Conservation (phyloP, 2,797 vertebrate genomes). For the Enteromius viviparus region DNA sequence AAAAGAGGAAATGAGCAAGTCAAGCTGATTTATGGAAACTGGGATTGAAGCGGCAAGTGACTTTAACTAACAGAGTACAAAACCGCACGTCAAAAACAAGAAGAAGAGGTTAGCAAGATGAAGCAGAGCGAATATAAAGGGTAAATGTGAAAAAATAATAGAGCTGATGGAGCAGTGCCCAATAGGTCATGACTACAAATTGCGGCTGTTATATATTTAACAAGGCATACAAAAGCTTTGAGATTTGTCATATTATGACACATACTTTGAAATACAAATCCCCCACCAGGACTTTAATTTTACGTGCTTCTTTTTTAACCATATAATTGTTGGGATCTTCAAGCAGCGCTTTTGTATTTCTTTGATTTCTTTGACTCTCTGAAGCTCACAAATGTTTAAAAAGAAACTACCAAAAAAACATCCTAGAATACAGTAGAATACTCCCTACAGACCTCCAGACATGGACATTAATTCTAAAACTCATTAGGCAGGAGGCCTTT, state of each 20-base stretch:
- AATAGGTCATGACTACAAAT: constrained; percentile 22
- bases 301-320: not conserved
- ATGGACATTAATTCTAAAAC: constrained; percentile 26
- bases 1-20: not conserved
- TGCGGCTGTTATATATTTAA: constrained; percentile 15
- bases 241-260: constrained; percentile 2
- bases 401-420: constrained; percentile 15
- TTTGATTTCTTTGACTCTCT: not conserved
- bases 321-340: not conserved
- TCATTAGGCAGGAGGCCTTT: not conserved
- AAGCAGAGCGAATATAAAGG: not conserved
- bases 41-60: not conserved
- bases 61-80: not conserved
- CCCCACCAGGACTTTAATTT: not conserved
- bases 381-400: not conserved
- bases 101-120: constrained; percentile 12
- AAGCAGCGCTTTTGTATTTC: constrained; percentile 9
- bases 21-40: not conserved
- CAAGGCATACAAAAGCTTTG: constrained; percentile 8
- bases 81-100: not conserved
- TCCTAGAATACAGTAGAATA: constrained; percentile 8
- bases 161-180: constrained; percentile 41
- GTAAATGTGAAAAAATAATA: constrained; percentile 25
- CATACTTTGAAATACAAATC: not conserved
- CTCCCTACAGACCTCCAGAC: constrained; percentile 11